Percentiles rank a stretch among this genome's conserved stretches.
Conservation (phyloP, 1,140 invertebrate species). For the Homalodisca vitripennis region DNA sequence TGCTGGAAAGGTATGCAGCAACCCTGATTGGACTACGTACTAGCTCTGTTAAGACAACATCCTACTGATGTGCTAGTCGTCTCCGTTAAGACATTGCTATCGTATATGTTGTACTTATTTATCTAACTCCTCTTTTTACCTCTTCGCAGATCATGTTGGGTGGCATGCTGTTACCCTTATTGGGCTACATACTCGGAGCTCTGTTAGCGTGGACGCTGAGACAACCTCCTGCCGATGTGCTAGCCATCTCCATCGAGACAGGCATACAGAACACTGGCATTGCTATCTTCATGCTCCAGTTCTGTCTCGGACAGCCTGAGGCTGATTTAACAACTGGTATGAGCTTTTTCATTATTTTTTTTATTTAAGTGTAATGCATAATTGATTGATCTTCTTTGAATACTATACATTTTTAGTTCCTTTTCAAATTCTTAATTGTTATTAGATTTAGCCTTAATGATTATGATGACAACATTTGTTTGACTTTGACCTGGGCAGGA, state of each 20-base stretch:
- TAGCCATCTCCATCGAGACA: constrained; percentile 90
- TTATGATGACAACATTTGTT: too few species aligned
- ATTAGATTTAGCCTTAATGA: too few species aligned
- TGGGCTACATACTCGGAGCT: constrained; percentile 80
- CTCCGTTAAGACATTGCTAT: too few species aligned
- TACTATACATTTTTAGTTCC: not conserved
- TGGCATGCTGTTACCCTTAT: constrained; percentile 81
- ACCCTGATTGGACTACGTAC: too few species aligned
- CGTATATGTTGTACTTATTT: too few species aligned
- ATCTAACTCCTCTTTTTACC: too few species aligned
- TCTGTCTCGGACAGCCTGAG: constrained; percentile 66
- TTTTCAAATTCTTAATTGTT: too few species aligned
- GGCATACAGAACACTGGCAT: constrained; percentile 95
- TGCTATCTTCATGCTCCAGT: constrained; percentile 78
- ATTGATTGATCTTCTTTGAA: not conserved
- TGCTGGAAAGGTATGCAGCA: too few species aligned
- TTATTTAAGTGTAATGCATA: constrained; percentile 5
- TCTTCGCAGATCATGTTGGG: constrained; percentile 73
- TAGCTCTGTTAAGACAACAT: too few species aligned
- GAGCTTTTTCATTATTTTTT: constrained; percentile 20
- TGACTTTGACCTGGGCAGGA: too few species aligned
- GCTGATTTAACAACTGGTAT: constrained; percentile 79
- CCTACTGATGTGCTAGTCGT: too few species aligned
- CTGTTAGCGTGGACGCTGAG: constrained; percentile 57
- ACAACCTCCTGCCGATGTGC: constrained; percentile 63